These are phyloP conservation scores for Montipora capricornis DNA, from an alignment of 64 coral and sea anemone genomes.

Conservation along the genomic window DNA sequence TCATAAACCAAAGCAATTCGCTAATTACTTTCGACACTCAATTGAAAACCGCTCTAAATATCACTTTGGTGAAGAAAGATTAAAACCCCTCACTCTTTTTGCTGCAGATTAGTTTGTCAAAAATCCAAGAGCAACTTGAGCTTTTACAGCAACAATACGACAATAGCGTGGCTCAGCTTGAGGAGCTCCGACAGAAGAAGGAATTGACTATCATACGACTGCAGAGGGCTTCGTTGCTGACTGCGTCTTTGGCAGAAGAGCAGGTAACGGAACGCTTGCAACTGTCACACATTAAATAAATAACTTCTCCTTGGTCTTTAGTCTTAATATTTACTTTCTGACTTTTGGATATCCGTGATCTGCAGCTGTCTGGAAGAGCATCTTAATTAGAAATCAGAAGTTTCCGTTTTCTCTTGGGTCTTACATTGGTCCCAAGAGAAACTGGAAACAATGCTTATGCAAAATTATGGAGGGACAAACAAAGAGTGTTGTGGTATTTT, in stretches of 20 bases:
- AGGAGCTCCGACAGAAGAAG: constrained; percentile 91
- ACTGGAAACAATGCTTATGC: no score
- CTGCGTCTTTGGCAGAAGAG: constrained; percentile 78
- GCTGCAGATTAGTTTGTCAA: constrained; percentile 59
- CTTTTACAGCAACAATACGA: constrained; percentile 86
- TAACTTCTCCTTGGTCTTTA: neutral
- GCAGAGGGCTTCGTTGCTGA: constrained; percentile 83
- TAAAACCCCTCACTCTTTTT: neutral
- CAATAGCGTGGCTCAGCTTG: constrained; percentile 77
- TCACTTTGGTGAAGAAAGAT: neutral
- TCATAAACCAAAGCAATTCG: no score
- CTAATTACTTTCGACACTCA: no score
- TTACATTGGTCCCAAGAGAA: no score
- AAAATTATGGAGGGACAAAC: no score
- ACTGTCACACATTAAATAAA: no score
- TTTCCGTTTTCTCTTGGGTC: no score
- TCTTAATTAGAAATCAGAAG: no score
- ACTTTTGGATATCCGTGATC: no score
- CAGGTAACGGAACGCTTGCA: constrained; percentile 42
- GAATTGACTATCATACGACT: constrained; percentile 78
- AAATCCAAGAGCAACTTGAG: constrained; percentile 85
- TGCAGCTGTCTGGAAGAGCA: no score
- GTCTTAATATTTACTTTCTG: neutral
- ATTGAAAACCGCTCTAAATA: neutral
- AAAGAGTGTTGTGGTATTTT: no score